Base-by-base conservation (phyloP, 2,113 vertebrate genomes). In the Limnothrissa miodon region DNA sequence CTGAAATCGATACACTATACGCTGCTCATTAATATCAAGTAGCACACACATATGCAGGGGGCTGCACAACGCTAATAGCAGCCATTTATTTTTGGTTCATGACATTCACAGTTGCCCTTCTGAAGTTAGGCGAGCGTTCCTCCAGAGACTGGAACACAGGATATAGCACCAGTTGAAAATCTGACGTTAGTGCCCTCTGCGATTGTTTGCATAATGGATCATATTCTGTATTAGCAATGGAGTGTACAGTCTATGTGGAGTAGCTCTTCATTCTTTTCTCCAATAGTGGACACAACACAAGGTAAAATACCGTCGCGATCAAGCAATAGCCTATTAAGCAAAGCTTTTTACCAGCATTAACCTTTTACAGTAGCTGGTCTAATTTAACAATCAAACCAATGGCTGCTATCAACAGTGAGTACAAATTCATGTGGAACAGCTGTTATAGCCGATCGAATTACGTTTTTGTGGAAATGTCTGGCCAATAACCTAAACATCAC, bases 1-100 rank as follows among this genome's bases (percentile, higher is more conserved):
- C n/a, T 62, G 25, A 62, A 1, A 62, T 11, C 17, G 25, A 70
- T 10, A 36, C 19, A 36, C 29, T 10, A 36, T 39, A 36, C 29
- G 4, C 66, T 17, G 4, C 15, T 3, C 66, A 4, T 74, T 74
- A 74, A 39, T 74, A 74, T 74, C 25, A 13, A 17, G 66, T 33
- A 17, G 10, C 11, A 21, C 21, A 15, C 11, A 13, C 13, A 74
- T 74, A 74, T 33, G 66, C 66, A 33, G 11, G 59, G 66, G 29
- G 66, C 66, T 36, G 29, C 13, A 74, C 66, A 33, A 62, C n/a
- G n/a, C 29, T 29, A 36, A 36, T 70, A 70, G 88, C 88, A 53
- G 25, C 83, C 0, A 66, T 87, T 92, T 96, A 96, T 96, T 96
- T 96, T 96, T 91, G 94, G 92, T 89, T 79, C 85, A 83, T 93